Conservation (phyloP, 1,140 invertebrate genomes). For the Venturia canescens region DNA sequence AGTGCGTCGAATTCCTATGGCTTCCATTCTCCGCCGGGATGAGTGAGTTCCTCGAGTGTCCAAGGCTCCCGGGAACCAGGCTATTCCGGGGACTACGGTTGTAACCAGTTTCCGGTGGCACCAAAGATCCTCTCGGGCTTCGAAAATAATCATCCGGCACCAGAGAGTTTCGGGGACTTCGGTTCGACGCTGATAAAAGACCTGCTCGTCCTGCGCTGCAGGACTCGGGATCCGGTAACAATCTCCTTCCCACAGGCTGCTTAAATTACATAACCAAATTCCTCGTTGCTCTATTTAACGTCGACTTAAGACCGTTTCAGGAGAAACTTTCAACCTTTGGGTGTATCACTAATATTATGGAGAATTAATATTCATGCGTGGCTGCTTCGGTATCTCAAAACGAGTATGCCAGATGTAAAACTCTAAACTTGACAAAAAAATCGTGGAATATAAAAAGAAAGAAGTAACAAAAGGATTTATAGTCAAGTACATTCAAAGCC, state of each 20-base stretch:
- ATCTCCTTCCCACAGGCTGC: slow-evolving; percentile 65
- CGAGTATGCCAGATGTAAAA: too few relatives aligned
- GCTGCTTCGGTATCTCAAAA: too few relatives aligned
- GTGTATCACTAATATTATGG: too few relatives aligned
- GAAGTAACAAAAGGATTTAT: too few relatives aligned
- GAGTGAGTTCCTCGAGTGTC: slow-evolving; percentile 59
- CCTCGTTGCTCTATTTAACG: background rate
- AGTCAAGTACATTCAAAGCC: too few relatives aligned
- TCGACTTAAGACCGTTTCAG: too few relatives aligned
- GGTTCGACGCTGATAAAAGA: slow-evolving; percentile 76
- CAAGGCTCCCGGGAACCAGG: slow-evolving; percentile 73
- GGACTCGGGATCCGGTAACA: slow-evolving; percentile 69
- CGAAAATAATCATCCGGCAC: slow-evolving; percentile 71
- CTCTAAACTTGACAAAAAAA: too few relatives aligned
- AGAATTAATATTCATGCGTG: too few relatives aligned
- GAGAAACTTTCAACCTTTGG: too few relatives aligned
- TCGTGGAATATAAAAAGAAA: too few relatives aligned
- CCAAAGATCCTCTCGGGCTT: slow-evolving; percentile 81
- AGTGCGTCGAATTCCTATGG: slow-evolving; percentile 79
- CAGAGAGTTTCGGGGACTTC: slow-evolving; percentile 77
- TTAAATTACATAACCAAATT: slow-evolving; percentile 35
- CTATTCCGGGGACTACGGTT: slow-evolving; percentile 82
- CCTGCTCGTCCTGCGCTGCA: slow-evolving; percentile 71
- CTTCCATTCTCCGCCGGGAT: slow-evolving; percentile 65
- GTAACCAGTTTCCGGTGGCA: slow-evolving; percentile 75